These are phyloP conservation scores for Eubasilissa splendida DNA, from an alignment of 2,888 invertebrate species.

Conservation along the genomic window DNA sequence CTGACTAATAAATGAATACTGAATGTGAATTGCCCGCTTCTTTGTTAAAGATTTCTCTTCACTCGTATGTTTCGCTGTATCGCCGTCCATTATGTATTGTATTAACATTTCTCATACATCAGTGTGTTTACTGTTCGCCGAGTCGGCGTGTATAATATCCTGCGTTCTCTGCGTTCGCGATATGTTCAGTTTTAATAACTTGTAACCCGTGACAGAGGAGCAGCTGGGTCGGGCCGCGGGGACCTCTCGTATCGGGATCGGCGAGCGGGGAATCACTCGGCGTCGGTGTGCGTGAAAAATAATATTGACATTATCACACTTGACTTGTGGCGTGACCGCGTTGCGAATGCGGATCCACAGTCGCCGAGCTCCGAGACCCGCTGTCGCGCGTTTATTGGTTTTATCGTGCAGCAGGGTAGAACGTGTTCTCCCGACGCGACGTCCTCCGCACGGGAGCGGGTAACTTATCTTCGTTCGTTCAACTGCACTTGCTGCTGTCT, in stretches of 20 bases:
- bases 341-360: not conserved
- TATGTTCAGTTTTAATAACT: not conserved
- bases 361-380: not conserved
- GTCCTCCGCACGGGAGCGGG: not conserved
- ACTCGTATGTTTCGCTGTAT: too few species aligned
- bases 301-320: not conserved
- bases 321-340: conserved; percentile 7
- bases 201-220: not conserved
- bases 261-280: not conserved
- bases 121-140: too few species aligned
- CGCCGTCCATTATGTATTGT: too few species aligned
- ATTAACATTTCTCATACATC: too few species aligned
- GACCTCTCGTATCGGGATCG: too few species aligned
- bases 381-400: not conserved
- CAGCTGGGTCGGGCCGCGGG: not conserved
- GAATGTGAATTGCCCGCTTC: too few species aligned
- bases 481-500: not conserved
- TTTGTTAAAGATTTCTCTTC: too few species aligned
- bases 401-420: not conserved
- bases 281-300: not conserved
- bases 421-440: not conserved
- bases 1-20: too few species aligned
- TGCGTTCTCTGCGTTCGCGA: not conserved
- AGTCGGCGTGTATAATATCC: not conserved
- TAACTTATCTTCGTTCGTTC: conserved; percentile 6